Conservation (phyloP, 2,888 invertebrate species). For the Lomographa bimaculata region DNA sequence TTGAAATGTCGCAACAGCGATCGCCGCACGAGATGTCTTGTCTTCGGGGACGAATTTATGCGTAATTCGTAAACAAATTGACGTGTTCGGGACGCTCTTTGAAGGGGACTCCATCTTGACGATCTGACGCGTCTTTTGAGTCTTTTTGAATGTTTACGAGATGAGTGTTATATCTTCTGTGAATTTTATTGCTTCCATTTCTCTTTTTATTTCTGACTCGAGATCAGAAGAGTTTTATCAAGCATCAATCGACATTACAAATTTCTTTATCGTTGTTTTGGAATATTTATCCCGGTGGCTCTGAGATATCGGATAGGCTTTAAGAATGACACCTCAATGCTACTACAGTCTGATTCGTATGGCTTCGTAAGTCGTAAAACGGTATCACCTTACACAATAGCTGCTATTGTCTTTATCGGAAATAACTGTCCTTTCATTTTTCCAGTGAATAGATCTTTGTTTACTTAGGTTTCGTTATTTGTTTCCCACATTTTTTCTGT, state of each 20-base stretch:
- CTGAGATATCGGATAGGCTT: conserved; percentile 64
- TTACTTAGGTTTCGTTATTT: conserved; percentile 30
- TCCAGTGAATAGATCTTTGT: conserved; percentile 46
- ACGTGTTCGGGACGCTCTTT: conserved; percentile 72
- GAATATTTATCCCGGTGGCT: conserved; percentile 34
- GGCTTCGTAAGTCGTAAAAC: conserved; percentile 81
- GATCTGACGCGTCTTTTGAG: conserved; percentile 74
- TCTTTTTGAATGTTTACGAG: conserved; percentile 55
- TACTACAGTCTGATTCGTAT: conserved; percentile 61
- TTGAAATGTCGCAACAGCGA: conserved; percentile 82
- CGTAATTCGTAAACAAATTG: conserved; percentile 83
- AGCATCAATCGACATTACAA: conserved; percentile 20
- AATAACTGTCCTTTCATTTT: conserved; percentile 54
- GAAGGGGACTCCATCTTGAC: conserved; percentile 65
- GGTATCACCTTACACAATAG: conserved; percentile 78
- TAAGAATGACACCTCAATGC: conserved; percentile 72
- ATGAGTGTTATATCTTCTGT: conserved; percentile 48
- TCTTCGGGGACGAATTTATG: conserved; percentile 81
- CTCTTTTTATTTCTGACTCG: conserved; percentile 32
- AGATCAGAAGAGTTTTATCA: conserved; percentile 26
- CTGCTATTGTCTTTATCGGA: conserved; percentile 68
- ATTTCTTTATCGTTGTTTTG: conserved; percentile 20
- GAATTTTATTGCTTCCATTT: conserved; percentile 45
- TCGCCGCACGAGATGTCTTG: conserved; percentile 80
- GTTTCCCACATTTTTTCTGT: conserved; percentile 5